Evolutionary conservation across 2,797 vertebrate genomes (phyloP).

Genomic region (Platyrinchus mystaceus): DNA sequence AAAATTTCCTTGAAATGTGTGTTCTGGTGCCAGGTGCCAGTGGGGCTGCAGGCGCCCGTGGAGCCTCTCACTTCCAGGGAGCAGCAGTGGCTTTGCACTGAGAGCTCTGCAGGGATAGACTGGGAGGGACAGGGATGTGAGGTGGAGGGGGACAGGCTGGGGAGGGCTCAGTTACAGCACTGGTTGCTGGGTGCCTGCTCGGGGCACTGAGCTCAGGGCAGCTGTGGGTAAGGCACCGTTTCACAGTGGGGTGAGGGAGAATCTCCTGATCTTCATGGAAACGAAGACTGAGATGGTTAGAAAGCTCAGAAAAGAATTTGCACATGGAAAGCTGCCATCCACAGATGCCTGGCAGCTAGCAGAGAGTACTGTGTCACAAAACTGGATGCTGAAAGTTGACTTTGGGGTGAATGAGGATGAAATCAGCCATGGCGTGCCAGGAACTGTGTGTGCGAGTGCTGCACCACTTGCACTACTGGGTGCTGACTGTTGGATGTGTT

Average conservation of each 20-base stretch:
- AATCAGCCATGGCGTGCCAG: not conserved
- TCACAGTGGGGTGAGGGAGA: not conserved
- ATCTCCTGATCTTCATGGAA: not conserved
- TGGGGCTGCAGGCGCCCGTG: not conserved
- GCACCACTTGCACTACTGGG: not conserved
- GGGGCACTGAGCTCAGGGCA: not conserved
- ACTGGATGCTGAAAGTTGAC: not conserved
- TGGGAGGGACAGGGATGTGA: not conserved
- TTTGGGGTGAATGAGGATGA: not conserved
- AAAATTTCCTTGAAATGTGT: slow-evolving; percentile 49
- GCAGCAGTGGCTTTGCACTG: not conserved
- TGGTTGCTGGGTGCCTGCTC: not conserved
- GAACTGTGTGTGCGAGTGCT: not conserved
- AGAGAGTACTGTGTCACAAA: not conserved
- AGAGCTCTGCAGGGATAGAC: not conserved
- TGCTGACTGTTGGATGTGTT: not conserved
- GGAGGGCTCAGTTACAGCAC: not conserved
- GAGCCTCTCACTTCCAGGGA: not conserved
- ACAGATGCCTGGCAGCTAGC: not conserved
- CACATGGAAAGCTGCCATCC: slow-evolving; percentile 16
- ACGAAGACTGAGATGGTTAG: not conserved
- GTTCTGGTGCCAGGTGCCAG: slow-evolving; percentile 9
- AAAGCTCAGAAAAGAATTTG: not conserved
- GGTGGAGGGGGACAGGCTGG: not conserved
- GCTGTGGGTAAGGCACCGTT: rapidly evolving